These are phyloP conservation scores for Perizoma affinitatum DNA, from an alignment of 2,888 invertebrate genomes.

Conservation along the genomic window DNA sequence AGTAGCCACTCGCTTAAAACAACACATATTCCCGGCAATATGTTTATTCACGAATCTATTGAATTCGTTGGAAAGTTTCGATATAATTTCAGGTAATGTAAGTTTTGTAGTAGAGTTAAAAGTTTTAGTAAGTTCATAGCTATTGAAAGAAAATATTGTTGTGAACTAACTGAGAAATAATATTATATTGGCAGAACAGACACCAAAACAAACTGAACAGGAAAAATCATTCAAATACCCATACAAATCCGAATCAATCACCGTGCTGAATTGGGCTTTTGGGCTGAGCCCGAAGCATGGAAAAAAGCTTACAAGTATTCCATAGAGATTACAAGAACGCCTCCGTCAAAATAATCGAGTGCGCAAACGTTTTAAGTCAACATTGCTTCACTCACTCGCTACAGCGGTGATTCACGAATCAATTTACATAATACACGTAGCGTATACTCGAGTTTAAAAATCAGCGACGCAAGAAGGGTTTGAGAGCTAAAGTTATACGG, in stretches of 20 bases:
- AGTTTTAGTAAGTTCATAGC: no score
- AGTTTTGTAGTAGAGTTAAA: no score
- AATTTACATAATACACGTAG: slow-evolving; percentile 66
- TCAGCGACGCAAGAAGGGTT: slow-evolving; percentile 59
- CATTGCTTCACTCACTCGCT: slow-evolving; percentile 32
- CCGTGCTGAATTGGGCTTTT: slow-evolving; percentile 23
- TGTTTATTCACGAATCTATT: slow-evolving; percentile 26
- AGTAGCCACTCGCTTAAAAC: slow-evolving; percentile 39
- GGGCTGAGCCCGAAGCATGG: slow-evolving; percentile 25
- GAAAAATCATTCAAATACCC: slow-evolving; percentile 25
- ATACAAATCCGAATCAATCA: slow-evolving; percentile 25
- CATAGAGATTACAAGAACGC: slow-evolving; percentile 41
- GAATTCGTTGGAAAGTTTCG: slow-evolving; percentile 9
- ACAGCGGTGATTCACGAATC: slow-evolving; percentile 55
- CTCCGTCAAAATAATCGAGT: slow-evolving; percentile 34
- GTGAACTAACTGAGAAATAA: no score
- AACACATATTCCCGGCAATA: slow-evolving; percentile 29
- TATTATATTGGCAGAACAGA: not conserved
- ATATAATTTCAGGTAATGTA: no score
- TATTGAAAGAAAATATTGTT: no score
- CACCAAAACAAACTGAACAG: slow-evolving; percentile 10
- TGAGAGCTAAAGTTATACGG: slow-evolving; percentile 63
- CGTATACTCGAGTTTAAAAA: slow-evolving; percentile 67
- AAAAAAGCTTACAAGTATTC: slow-evolving; percentile 34
- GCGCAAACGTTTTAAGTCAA: slow-evolving; percentile 48